Evolutionary conservation across 1,140 invertebrate species (phyloP), one percentile per base, ranked within the genome.

Genomic region (Drosophila serrata): DNA sequence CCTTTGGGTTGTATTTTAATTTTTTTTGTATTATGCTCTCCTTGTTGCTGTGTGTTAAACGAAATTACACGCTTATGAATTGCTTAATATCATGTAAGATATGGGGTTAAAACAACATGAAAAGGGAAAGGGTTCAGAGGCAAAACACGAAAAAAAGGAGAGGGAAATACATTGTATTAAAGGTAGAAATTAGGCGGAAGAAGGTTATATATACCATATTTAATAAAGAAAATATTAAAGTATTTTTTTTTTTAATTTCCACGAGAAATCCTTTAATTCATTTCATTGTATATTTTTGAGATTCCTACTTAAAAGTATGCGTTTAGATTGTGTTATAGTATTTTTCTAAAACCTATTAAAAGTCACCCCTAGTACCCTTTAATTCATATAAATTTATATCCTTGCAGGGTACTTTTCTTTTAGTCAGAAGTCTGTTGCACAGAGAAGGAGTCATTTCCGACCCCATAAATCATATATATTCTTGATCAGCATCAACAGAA

Each of bases 41-140:
- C 31, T 53, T 35, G 43, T 40, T 75, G 55, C 33, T 75, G 74
- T 65, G 56, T 63, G 72, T 48, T 88, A 75, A 90, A 72, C 73
- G 64, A 84, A 88, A 90, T 88, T 88, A 90, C 85, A 88, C 77
- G 85, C 74, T 88, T 75, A 78, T 80, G 84, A 82, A 88, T 88
- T 75, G 81, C 77, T 81, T 88, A 81, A 79, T 85, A 86, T 81
- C 64, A 79, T 86, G 82, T 87, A 69, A 29, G 67, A 58, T 31
- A 68, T 53, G 13, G 19, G 49, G 31, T 37, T 53, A 53, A 53
- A 22, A 51, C 31, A 35, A 15, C 4, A 13, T 2, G 3, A 33
- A 53, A 53, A 53, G 49, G 49, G 19, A 35, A 35, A 35, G 24
- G 46, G 24, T 17, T 35, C 19, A 9, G 3, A 11, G 42, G 39